Evolutionary conservation across 2,797 vertebrate species (phyloP).

Genomic region (Pipistrellus kuhlii): DNA sequence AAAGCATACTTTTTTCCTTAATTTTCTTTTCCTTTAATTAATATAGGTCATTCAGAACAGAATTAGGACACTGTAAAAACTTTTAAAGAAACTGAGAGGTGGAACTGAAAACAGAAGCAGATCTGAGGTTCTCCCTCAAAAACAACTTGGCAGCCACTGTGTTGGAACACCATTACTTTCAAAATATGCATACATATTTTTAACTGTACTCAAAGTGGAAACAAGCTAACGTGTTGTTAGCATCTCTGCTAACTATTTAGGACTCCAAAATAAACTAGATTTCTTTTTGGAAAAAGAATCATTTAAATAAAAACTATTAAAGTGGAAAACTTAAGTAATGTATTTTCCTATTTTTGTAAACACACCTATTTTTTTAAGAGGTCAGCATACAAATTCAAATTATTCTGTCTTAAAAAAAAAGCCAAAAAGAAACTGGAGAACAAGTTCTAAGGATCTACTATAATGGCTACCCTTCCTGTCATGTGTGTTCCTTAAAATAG

Average conservation of each 20-base stretch:
- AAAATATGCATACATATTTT: conserved; percentile 54
- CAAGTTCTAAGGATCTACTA: conserved; percentile 56
- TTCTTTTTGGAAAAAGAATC: conserved; percentile 49
- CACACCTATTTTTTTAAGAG: conserved; percentile 10
- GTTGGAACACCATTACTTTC: conserved; percentile 64
- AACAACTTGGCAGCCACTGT: conserved; percentile 60
- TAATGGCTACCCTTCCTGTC: conserved; percentile 68
- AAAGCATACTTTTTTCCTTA: background rate
- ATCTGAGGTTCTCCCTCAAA: conserved; percentile 66
- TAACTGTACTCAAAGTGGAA: conserved; percentile 62
- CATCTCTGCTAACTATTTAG: conserved; percentile 17
- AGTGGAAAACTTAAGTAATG: conserved; percentile 49
- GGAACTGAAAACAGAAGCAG: conserved; percentile 79
- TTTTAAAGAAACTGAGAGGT: conserved; percentile 75
- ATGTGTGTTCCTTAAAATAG: conserved; percentile 68
- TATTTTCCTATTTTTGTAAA: conserved; percentile 65
- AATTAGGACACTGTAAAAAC: conserved; percentile 73
- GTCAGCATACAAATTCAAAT: conserved; percentile 46
- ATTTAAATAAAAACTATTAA: conserved; percentile 50
- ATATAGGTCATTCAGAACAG: conserved; percentile 74
- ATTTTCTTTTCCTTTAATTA: conserved; percentile 67
- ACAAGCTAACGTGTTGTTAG: conserved; percentile 53
- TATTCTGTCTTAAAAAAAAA: conserved; percentile 35
- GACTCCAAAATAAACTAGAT: conserved; percentile 35
- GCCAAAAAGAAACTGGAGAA: conserved; percentile 32